Evolutionary conservation across 2,797 vertebrate genomes (phyloP).

Genomic region (Gallinago stenura): DNA sequence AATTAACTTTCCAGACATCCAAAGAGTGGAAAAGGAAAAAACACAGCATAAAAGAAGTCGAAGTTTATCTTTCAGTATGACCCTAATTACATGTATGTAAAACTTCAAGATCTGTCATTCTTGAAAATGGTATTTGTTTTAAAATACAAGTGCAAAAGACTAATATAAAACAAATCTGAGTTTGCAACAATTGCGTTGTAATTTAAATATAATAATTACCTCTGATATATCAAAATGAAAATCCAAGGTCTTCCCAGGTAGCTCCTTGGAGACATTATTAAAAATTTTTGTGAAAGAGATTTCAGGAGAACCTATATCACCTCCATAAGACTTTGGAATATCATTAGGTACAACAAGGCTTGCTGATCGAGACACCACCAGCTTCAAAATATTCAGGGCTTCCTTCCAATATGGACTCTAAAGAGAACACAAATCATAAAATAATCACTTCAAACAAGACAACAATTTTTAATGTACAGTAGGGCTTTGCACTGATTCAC

Average conservation of each 20-base stretch:
- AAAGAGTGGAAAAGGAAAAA: background rate
- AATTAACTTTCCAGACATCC: background rate
- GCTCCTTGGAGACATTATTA: slow-evolving; percentile 96
- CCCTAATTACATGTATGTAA: background rate
- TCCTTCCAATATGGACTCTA: slow-evolving; percentile 99
- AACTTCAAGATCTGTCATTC: background rate
- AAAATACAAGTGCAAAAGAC: background rate
- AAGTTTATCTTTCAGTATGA: background rate
- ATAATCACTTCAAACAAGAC: background rate
- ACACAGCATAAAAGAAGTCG: background rate
- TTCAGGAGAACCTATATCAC: slow-evolving; percentile 91
- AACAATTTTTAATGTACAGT: background rate
- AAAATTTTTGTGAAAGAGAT: slow-evolving; percentile 97
- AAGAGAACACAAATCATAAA: background rate
- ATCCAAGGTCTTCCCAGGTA: slow-evolving; percentile 98
- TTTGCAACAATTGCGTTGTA: background rate
- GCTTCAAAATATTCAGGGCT: slow-evolving; percentile 96
- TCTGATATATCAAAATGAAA: slow-evolving; percentile 99
- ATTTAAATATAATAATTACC: slow-evolving; percentile 78
- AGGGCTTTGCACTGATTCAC: background rate
- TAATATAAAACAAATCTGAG: background rate
- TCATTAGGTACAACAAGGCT: slow-evolving; percentile 97
- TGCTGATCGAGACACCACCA: slow-evolving; percentile 97
- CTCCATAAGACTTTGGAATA: slow-evolving; percentile 91
- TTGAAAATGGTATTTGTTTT: background rate